phyloP scores from a whole-genome alignment of 2,888 invertebrate species.

The Bugula neritina region DNA sequence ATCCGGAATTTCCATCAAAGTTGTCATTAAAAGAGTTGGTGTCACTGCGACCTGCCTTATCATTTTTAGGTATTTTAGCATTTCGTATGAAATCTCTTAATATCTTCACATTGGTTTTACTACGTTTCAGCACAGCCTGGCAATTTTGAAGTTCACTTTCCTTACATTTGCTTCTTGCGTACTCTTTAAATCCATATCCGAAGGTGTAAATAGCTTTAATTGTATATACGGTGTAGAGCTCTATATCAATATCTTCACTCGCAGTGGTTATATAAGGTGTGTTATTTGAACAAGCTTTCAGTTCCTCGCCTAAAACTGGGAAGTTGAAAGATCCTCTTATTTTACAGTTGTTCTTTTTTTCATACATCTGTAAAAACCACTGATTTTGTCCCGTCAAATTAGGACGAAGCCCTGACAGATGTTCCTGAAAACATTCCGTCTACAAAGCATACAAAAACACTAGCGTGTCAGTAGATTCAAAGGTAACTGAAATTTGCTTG shows the following conservation, averaged over 20 bases:
- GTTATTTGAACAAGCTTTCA: background rate
- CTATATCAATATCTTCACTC: background rate
- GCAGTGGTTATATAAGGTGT: background rate
- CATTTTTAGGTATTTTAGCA: background rate
- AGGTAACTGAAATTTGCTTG: no score
- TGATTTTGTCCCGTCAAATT: background rate
- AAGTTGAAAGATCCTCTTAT: background rate
- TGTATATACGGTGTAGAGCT: background rate
- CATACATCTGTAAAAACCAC: background rate
- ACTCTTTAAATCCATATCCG: background rate
- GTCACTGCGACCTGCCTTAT: background rate
- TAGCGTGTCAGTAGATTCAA: no score
- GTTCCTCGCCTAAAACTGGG: background rate
- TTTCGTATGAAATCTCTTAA: background rate
- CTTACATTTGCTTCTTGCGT: background rate
- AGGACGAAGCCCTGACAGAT: background rate
- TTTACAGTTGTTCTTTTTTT: background rate
- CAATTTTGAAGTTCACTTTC: background rate
- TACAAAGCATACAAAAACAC: no score
- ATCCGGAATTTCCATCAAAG: background rate
- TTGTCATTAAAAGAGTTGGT: background rate
- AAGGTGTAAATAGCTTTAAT: background rate
- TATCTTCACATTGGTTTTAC: background rate
- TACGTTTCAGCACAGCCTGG: background rate
- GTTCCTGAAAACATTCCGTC: no score